A percentile compares a stretch with the other conserved stretches of the same genome.
phyloP scores from a whole-genome alignment of 1,140 invertebrate genomes.

The Zaprionus capensis region DNA sequence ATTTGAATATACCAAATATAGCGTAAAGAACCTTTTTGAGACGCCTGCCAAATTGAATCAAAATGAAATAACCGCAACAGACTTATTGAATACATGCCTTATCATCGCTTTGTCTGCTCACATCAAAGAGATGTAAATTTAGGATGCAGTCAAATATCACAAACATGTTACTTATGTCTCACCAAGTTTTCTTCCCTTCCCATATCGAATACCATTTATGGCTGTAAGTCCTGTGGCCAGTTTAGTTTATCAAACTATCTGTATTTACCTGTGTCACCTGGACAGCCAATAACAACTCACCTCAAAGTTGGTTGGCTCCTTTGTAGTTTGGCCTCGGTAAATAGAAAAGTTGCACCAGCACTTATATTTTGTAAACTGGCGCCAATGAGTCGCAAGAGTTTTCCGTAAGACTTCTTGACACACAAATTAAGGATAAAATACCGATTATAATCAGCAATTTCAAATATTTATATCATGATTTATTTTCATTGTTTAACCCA shows the following conservation, averaged over 20 bases:
- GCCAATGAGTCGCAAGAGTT: constrained; percentile 26
- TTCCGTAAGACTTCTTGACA: constrained; percentile 4
- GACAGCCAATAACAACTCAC: constrained; percentile 9
- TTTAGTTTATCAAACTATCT: constrained; percentile 7
- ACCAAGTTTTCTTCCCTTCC: not conserved
- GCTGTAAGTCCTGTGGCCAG: not conserved
- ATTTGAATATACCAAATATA: not conserved
- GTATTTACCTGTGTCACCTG: constrained; percentile 31
- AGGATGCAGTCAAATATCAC: not conserved
- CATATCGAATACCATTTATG: constrained; percentile 7
- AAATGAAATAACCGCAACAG: not conserved
- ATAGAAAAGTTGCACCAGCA: constrained; percentile 33
- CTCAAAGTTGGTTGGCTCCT: constrained; percentile 43
- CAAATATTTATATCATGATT: constrained; percentile 6
- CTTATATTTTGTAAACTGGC: constrained; percentile 15
- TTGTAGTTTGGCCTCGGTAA: constrained; percentile 28
- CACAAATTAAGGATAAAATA: not conserved
- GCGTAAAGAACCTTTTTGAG: not conserved
- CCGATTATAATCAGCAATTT: constrained; percentile 12
- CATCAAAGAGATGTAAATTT: not conserved
- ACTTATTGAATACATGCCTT: not conserved
- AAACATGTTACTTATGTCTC: not conserved
- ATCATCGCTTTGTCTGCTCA: not conserved
- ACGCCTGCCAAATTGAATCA: not conserved
- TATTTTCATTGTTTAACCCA: not conserved